A percentile compares a stretch with the other conserved stretches of the same genome.
Evolutionary conservation across 2,797 vertebrate species (phyloP).

Genomic region (Balearica regulorum): DNA sequence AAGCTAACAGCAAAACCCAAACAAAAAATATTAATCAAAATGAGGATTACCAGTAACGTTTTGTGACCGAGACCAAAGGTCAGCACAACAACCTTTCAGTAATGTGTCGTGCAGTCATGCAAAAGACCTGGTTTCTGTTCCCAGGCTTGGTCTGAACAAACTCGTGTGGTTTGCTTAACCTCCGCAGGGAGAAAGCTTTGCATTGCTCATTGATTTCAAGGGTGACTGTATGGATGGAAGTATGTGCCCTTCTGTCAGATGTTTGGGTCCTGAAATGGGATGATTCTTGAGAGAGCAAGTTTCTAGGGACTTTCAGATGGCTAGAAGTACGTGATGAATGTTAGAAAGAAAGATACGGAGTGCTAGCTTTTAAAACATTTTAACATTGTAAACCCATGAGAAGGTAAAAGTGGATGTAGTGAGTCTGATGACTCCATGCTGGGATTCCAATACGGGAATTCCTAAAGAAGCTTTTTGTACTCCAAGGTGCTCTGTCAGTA

Average conservation of each 20-base stretch:
- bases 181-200: not conserved
- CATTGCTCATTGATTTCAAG: not conserved
- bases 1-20: not conserved
- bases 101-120: not conserved
- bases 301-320: not conserved
- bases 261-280: not conserved
- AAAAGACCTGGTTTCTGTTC: slow-evolving; percentile 25
- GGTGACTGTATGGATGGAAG: not conserved
- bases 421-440: not conserved
- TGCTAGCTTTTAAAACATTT: not conserved
- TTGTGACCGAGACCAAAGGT: slow-evolving; percentile 1
- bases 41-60: not conserved
- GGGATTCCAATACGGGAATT: not conserved
- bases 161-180: not conserved
- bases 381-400: not conserved
- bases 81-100: not conserved
- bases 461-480: not conserved
- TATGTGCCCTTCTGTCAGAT: not conserved
- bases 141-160: slow-evolving; percentile 7
- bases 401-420: not conserved
- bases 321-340: not conserved
- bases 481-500: not conserved
- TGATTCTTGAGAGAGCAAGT: not conserved
- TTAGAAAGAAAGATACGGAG: not conserved
- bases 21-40: not conserved